Evolutionary conservation across 1,140 invertebrate genomes (phyloP).

Genomic region (Drosophila kohkoa): DNA sequence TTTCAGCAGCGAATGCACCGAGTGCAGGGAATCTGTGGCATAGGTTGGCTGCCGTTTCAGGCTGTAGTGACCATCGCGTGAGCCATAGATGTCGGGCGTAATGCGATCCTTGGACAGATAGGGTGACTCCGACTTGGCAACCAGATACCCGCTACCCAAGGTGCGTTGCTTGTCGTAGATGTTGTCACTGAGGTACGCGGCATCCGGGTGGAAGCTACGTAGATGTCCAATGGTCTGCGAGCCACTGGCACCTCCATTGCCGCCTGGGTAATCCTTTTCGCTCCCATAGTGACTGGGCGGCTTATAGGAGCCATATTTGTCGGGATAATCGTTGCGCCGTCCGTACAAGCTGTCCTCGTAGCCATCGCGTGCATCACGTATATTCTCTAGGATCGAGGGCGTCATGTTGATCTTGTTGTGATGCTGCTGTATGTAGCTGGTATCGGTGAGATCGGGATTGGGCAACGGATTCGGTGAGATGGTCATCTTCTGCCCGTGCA

Average conservation of each 20-base stretch:
- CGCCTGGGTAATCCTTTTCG: conserved; percentile 78
- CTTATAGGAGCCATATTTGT: conserved; percentile 83
- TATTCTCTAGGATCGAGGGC: conserved; percentile 87
- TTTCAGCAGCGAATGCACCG: conserved; percentile 86
- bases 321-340: conserved; percentile 69
- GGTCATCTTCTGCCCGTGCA: conserved; percentile 87
- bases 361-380: conserved; percentile 86
- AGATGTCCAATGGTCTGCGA: conserved; percentile 81
- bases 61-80: conserved; percentile 78
- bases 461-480: conserved; percentile 90
- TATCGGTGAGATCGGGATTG: conserved; percentile 89
- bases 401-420: conserved; percentile 86
- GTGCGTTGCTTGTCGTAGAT: conserved; percentile 83
- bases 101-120: conserved; percentile 84
- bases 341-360: conserved; percentile 83
- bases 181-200: conserved; percentile 77
- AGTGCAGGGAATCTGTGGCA: conserved; percentile 80
- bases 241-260: conserved; percentile 49
- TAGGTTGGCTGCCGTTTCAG: conserved; percentile 76
- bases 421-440: conserved; percentile 85
- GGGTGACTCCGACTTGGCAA: conserved; percentile 75
- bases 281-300: conserved; percentile 82
- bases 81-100: conserved; percentile 79
- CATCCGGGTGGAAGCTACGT: conserved; percentile 77
- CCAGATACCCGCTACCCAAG: conserved; percentile 68